Base-by-base conservation (phyloP, 1,140 invertebrate species). In the Heliconius hermathena region DNA sequence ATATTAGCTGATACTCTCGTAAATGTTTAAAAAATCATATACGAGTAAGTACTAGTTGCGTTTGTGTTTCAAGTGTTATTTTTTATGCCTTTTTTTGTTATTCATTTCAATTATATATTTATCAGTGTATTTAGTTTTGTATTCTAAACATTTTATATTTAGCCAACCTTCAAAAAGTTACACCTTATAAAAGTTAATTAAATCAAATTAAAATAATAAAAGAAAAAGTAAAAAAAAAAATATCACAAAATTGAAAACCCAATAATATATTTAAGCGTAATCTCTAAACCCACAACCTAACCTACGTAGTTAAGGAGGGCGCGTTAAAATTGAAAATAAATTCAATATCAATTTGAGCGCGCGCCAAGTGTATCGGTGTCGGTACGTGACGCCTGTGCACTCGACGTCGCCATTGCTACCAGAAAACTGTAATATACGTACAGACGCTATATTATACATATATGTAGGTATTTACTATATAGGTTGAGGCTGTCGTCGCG, bases 311-410 rank as follows among this genome's bases (percentile, higher is more conserved):
- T 88, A 93, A 94, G 91, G 91, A 94, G 91, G 91, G 91, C 91
- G 92, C 89, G 90, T 92, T 94, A 93, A 94, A 94, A 93, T 93
- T 94, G 92, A 94, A 94, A 94, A 94, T 94, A 94, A 94, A 94
- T 94, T 91, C 91, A 93, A 94, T 94, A 94, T 92, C 93, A 94
- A 94, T 94, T 94, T 94, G 91, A 94, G 89, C 93, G 83, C 85
- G 90, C 83, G 93, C 93, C 93, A 94, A 94, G 80, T 77, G 91
- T 91, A 90, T 82, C 83, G 81, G 86, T 91, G 90, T 90, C 91
- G 91, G 92, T 92, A 91, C 90, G 86, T 91, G 90, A 93, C 91
- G 90, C 86, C 87, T 85, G 84, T 87, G 87, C 88, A 90, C 89
- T 91, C 88, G 89, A 91, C 86, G 84, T 84, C 88, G 84, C 85